Conservation (phyloP, 2,113 vertebrate genomes). For the Trogon melanurus region DNA sequence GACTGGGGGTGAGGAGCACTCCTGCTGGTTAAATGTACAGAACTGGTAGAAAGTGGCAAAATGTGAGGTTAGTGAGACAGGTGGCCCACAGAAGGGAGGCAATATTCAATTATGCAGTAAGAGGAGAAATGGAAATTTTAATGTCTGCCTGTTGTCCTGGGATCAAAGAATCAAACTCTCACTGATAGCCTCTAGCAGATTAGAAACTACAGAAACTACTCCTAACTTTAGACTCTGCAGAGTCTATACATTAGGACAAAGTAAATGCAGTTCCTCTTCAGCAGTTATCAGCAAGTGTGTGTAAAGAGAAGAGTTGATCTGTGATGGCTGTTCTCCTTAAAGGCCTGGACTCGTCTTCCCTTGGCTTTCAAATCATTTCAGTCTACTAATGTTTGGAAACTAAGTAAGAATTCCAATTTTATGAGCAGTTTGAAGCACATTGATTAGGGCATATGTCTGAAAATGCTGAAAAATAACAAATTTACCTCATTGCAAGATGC, state of each 20-base stretch:
- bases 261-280: conserved; percentile 1
- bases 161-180: neutral
- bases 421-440: neutral
- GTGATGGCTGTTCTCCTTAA: neutral
- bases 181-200: neutral
- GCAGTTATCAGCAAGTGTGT: neutral
- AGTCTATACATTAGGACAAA: neutral
- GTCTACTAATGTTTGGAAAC: conserved; percentile 6
- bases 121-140: neutral
- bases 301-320: neutral
- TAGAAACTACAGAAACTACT: too few species aligned
- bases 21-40: neutral
- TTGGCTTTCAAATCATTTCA: conserved; percentile 31
- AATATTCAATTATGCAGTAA: neutral
- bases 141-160: neutral
- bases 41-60: neutral
- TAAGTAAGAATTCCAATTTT: conserved; percentile 21
- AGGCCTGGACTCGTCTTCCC: neutral
- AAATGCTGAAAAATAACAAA: neutral
- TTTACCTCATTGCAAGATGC: neutral
- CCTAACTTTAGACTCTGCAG: neutral
- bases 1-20: neutral
- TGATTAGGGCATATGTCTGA: neutral
- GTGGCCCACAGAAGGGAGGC: neutral
- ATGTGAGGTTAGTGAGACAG: neutral